Evolutionary conservation across 2,113 vertebrate species (phyloP).

Genomic region (Sorex fumeus): DNA sequence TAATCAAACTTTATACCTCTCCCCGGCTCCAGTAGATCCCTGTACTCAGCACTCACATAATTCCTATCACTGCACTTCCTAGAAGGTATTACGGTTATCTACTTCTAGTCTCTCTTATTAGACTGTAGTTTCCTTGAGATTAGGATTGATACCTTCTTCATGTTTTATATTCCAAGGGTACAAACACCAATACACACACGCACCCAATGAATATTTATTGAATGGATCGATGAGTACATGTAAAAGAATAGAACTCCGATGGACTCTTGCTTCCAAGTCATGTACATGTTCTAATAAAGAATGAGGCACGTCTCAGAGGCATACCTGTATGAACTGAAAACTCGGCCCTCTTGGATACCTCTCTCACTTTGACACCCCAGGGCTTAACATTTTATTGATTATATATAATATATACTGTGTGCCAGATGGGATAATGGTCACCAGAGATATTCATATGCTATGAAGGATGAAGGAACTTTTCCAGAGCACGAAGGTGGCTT

Average conservation of each 20-base stretch:
- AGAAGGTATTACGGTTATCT: background rate
- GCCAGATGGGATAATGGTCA: background rate
- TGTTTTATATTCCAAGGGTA: background rate
- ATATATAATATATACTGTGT: background rate
- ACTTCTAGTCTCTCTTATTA: background rate
- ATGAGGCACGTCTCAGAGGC: background rate
- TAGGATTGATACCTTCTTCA: background rate
- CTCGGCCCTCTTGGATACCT: background rate
- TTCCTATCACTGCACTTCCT: background rate
- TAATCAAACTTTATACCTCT: background rate
- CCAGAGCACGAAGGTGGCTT: background rate
- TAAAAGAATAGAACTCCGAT: slow-evolving; percentile 3
- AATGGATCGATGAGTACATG: background rate
- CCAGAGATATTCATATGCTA: background rate
- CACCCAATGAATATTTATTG: slow-evolving; percentile 5
- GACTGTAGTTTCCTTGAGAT: background rate
- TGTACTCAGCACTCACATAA: background rate
- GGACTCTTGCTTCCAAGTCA: background rate
- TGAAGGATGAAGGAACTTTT: background rate
- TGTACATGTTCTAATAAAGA: background rate
- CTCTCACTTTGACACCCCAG: background rate
- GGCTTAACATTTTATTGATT: background rate
- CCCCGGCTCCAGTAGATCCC: background rate
- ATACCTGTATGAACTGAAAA: background rate
- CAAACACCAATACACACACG: background rate